Conservation (phyloP, 2,113 vertebrate genomes). For the Anser cygnoides region DNA sequence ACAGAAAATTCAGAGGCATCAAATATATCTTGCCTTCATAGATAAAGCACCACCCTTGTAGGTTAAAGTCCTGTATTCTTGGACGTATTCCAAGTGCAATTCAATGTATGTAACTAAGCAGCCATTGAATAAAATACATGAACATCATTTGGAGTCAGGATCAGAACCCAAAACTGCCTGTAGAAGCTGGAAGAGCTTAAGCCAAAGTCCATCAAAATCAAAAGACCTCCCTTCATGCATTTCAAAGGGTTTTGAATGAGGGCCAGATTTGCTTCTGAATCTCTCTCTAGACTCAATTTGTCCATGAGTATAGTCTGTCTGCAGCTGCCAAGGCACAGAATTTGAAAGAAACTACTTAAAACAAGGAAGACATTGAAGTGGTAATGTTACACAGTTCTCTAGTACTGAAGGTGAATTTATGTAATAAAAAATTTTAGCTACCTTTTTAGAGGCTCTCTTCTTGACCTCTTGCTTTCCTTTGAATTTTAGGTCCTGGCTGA, state of each 20-base stretch:
- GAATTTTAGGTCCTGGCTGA: not conserved
- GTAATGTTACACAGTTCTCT: not conserved
- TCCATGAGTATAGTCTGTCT: not conserved
- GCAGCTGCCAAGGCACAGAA: not conserved
- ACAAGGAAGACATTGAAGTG: slow-evolving; percentile 17
- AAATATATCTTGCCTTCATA: not conserved
- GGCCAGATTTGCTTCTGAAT: not conserved
- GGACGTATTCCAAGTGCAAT: not conserved
- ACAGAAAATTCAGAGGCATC: not conserved
- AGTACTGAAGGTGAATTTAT: slow-evolving; percentile 30
- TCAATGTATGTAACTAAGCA: not conserved
- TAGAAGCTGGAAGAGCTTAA: slow-evolving; percentile 9
- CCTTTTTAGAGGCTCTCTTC: not conserved
- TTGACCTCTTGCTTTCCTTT: not conserved
- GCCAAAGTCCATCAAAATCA: slow-evolving; percentile 12
- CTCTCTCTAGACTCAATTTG: slow-evolving; percentile 22
- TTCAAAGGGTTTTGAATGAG: slow-evolving; percentile 19
- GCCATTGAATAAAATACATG: not conserved
- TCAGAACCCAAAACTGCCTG: not conserved
- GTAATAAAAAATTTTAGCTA: not conserved
- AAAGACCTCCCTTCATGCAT: not conserved
- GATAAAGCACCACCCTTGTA: not conserved
- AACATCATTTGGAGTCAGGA: not conserved
- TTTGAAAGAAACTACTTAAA: slow-evolving; percentile 23
- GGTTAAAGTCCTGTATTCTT: not conserved